Conservation (phyloP, 2,888 invertebrate species). For the Calameuta filiformis region DNA sequence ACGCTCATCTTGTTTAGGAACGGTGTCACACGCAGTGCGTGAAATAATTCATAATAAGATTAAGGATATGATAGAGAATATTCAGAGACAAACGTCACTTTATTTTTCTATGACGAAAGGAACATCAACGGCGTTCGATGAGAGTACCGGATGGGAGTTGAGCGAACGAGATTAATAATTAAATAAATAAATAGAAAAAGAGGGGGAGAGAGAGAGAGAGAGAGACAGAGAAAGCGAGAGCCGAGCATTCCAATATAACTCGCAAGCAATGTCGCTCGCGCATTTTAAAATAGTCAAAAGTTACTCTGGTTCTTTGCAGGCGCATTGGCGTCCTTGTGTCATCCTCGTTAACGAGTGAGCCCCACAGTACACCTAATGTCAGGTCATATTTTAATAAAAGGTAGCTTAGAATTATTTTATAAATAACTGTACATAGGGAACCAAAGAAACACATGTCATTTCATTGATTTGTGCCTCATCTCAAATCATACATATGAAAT, state of each 20-base stretch:
- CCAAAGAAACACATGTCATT: constrained; percentile 41
- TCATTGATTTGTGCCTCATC: constrained; percentile 42
- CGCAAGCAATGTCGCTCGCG: not conserved
- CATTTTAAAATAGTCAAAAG: not conserved
- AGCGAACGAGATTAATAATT: not conserved
- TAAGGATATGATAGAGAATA: not conserved
- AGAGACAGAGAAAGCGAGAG: not conserved
- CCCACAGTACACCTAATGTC: constrained; percentile 24
- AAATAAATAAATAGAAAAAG: not conserved
- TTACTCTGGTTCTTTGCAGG: not conserved
- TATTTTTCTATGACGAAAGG: not conserved
- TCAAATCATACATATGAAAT: constrained; percentile 38
- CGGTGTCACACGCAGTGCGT: not conserved
- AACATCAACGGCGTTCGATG: not conserved
- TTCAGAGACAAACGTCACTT: not conserved
- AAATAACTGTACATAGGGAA: constrained; percentile 42
- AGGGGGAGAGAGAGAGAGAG: not conserved
- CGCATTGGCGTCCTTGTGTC: not conserved
- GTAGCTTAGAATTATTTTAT: constrained; percentile 41
- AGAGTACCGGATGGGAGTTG: not conserved
- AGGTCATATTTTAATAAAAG: constrained; percentile 39
- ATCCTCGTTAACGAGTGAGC: not conserved
- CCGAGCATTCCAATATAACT: not conserved
- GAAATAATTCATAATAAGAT: not conserved
- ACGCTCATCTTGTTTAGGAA: not conserved